Evolutionary conservation across 2,113 vertebrate genomes (phyloP).

Genomic region (Onychorhynchus coronatus): DNA sequence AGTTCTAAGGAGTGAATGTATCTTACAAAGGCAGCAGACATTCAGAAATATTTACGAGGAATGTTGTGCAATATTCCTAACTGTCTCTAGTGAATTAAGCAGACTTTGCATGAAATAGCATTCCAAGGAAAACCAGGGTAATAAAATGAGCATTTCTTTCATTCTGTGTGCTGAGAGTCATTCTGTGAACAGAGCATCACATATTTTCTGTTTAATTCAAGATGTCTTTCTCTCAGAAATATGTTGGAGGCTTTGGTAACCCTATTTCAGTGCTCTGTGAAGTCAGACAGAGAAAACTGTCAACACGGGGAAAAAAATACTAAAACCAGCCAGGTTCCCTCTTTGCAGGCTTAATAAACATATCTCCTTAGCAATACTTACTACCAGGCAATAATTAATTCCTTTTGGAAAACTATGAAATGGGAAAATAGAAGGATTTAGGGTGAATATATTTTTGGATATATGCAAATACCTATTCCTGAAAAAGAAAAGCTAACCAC

Average conservation of each 20-base stretch:
- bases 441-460: neutral
- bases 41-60: neutral
- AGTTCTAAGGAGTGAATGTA: neutral
- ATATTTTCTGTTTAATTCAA: neutral
- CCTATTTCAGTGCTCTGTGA: neutral
- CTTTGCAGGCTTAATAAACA: neutral
- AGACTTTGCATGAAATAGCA: neutral
- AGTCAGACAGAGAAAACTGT: neutral
- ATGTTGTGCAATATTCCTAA: neutral
- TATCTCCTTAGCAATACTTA: neutral
- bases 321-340: neutral
- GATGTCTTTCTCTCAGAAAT: neutral
- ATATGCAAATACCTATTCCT: neutral
- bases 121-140: neutral
- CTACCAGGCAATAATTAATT: neutral
- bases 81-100: neutral
- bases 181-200: neutral
- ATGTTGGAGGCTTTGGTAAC: neutral
- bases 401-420: neutral
- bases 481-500: neutral
- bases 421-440: neutral
- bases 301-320: neutral
- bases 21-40: neutral
- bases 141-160: neutral
- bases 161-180: neutral